Conservation (phyloP, 2,797 vertebrate genomes). For the Helostoma temminkii region DNA sequence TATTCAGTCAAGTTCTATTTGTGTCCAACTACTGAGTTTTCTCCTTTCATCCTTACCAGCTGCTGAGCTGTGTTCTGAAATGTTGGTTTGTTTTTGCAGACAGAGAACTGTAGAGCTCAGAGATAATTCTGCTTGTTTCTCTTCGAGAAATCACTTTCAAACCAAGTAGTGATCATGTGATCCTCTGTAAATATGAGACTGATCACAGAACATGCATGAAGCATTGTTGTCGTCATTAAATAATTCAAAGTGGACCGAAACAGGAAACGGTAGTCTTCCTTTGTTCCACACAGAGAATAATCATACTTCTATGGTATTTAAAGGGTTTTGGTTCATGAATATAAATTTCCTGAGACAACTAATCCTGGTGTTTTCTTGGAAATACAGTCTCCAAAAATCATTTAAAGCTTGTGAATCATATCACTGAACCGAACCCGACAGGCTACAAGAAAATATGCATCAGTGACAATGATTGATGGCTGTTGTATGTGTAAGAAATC, state of each 20-base stretch:
- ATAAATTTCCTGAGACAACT: too few species aligned
- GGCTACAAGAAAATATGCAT: slow-evolving; percentile 47
- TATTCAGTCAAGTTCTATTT: neutral
- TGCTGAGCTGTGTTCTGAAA: neutral
- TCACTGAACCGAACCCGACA: slow-evolving; percentile 16
- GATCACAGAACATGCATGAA: neutral
- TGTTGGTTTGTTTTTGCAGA: too few species aligned
- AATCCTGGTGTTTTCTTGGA: neutral
- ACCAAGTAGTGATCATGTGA: neutral
- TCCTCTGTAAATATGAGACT: neutral
- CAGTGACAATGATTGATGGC: slow-evolving; percentile 66
- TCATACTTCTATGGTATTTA: too few species aligned
- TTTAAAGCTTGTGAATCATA: slow-evolving; percentile 23
- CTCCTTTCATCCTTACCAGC: neutral
- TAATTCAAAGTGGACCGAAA: too few species aligned
- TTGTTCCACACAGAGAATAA: too few species aligned
- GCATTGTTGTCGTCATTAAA: neutral
- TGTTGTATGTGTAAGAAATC: slow-evolving; percentile 70
- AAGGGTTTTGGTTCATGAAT: neutral
- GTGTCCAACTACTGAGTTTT: too few species aligned
- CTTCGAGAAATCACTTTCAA: neutral
- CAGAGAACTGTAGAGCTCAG: too few species aligned
- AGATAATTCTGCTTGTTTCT: too few species aligned
- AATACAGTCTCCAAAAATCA: slow-evolving; percentile 6
- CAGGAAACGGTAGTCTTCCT: too few species aligned